phyloP scores from a whole-genome alignment of 2,888 invertebrate species.

The Pristionchus entomophagus region DNA sequence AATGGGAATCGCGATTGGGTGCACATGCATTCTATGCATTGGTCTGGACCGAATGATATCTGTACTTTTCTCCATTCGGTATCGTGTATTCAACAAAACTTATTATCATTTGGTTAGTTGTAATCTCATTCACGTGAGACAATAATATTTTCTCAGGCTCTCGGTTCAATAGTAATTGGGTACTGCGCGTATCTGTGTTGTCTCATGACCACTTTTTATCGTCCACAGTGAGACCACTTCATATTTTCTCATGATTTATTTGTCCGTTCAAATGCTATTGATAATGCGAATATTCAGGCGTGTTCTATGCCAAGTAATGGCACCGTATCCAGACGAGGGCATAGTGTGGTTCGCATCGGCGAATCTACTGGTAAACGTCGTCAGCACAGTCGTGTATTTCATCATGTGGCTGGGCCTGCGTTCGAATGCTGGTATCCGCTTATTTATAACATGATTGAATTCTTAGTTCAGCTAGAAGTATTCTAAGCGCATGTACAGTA shows the following conservation, averaged over 20 bases:
- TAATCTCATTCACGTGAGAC: neutral
- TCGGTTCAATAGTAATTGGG: neutral
- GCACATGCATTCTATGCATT: neutral
- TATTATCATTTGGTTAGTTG: neutral
- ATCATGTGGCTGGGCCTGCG: neutral
- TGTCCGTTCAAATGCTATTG: neutral
- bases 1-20: neutral
- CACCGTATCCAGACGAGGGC: neutral
- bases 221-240: neutral
- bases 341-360: neutral
- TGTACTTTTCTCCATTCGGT: neutral
- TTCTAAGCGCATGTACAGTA: no score
- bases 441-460: neutral
- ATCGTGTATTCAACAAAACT: neutral
- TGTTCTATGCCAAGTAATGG: neutral
- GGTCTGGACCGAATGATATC: neutral
- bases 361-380: neutral
- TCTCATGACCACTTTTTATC: neutral
- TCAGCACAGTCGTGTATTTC: neutral
- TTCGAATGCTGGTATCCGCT: neutral
- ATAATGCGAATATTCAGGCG: neutral
- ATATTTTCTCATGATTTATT: neutral
- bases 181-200: neutral
- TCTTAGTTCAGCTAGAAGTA: no score
- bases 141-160: neutral